These are phyloP conservation scores for Tetragonula carbonaria DNA, from an alignment of 2,888 invertebrate genomes.

Conservation along the genomic window DNA sequence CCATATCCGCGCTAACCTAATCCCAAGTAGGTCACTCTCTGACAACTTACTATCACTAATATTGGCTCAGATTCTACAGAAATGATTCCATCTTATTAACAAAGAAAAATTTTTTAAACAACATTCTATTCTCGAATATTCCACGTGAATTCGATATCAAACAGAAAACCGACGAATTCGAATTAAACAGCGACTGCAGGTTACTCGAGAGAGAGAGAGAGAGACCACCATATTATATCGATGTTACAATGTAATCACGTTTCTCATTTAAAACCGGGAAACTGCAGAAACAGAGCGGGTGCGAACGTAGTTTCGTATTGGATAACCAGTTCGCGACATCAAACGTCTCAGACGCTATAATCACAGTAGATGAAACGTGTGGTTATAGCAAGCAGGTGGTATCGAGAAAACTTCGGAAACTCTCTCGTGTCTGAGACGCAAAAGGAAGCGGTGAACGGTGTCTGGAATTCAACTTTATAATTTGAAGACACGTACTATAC, in stretches of 20 bases:
- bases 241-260: neutral
- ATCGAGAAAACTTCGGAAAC: neutral
- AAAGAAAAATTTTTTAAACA: too few species aligned
- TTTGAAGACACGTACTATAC: neutral
- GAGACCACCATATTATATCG: neutral
- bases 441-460: slow-evolving; percentile 9
- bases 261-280: neutral
- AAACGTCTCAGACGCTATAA: neutral
- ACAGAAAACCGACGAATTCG: neutral
- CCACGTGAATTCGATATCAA: neutral
- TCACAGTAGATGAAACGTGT: neutral
- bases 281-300: neutral
- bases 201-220: neutral
- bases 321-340: neutral
- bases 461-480: slow-evolving; percentile 7
- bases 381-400: neutral
- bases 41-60: too few species aligned
- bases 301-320: slow-evolving; percentile 1
- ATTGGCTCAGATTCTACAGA: too few species aligned
- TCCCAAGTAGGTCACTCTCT: neutral
- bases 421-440: neutral
- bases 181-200: neutral
- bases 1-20: neutral
- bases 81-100: neutral
- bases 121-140: neutral